phyloP scores from a whole-genome alignment of 2,797 vertebrate species.

The Bufotes viridis region DNA sequence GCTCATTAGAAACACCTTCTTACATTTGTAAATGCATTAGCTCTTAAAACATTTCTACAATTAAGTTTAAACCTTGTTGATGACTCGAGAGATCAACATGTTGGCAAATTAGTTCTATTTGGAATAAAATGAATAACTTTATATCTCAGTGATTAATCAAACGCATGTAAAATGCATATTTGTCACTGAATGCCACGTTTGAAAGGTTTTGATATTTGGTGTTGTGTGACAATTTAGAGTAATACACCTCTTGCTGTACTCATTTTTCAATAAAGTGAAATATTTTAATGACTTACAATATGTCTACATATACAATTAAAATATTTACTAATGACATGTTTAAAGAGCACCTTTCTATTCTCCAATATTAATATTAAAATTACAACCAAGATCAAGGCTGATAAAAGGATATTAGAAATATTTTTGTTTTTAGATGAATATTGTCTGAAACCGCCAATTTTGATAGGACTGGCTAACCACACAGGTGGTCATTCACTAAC shows the following conservation, averaged over 20 bases:
- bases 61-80: background rate
- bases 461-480: no score
- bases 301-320: background rate
- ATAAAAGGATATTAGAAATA: background rate
- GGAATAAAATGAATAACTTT: background rate
- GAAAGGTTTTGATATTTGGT: background rate
- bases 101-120: conserved; percentile 1
- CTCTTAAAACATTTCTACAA: conserved; percentile 3
- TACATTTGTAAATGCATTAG: conserved; percentile 28
- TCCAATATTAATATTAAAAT: no score
- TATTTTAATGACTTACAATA: background rate
- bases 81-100: conserved; percentile 25
- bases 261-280: background rate
- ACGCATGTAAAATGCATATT: background rate
- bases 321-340: background rate
- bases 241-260: background rate
- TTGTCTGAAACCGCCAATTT: no score
- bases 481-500: no score
- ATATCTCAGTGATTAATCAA: background rate
- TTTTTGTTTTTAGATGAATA: background rate
- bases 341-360: background rate
- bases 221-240: background rate
- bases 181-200: background rate
- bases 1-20: conserved; percentile 25
- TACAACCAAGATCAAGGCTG: no score